A percentile compares a stretch with the other conserved stretches of the same genome.
phyloP scores from a whole-genome alignment of 2,888 invertebrate genomes.

The Eristalis intricaria region DNA sequence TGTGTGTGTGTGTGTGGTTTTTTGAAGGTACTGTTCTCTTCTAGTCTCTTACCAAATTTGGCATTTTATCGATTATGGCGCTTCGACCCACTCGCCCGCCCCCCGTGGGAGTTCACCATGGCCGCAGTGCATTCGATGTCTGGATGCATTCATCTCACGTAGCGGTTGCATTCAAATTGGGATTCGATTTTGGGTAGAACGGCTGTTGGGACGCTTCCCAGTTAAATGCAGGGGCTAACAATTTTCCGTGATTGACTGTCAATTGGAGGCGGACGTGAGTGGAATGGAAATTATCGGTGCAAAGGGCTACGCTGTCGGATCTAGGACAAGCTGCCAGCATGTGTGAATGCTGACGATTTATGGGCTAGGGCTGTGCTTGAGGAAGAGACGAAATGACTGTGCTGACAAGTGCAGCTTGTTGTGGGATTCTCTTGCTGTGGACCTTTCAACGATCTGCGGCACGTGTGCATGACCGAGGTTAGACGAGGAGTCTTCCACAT shows the following conservation, averaged over 20 bases:
- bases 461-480: too few relatives aligned
- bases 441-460: too few relatives aligned
- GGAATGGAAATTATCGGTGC: not conserved
- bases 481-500: too few relatives aligned
- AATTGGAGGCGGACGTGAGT: slow-evolving; percentile 13
- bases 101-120: slow-evolving; percentile 20
- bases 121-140: slow-evolving; percentile 18
- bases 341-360: too few relatives aligned
- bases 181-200: not conserved
- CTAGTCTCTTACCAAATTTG: slow-evolving; percentile 54
- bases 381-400: too few relatives aligned
- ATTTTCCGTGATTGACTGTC: slow-evolving; percentile 45
- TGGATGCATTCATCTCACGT: slow-evolving; percentile 49
- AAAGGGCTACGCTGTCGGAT: not conserved
- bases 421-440: too few relatives aligned
- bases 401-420: too few relatives aligned
- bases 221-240: slow-evolving; percentile 22
- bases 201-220: slow-evolving; percentile 7
- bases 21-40: slow-evolving; percentile 7
- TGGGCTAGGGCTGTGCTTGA: too few relatives aligned
- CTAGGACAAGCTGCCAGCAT: too few relatives aligned
- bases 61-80: slow-evolving; percentile 55
- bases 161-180: slow-evolving; percentile 50
- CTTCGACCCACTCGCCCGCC: slow-evolving; percentile 7
- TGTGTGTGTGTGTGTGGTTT: not conserved